Evolutionary conservation across 2,888 invertebrate species (phyloP).

Genomic region (Drosophila mercatorum): DNA sequence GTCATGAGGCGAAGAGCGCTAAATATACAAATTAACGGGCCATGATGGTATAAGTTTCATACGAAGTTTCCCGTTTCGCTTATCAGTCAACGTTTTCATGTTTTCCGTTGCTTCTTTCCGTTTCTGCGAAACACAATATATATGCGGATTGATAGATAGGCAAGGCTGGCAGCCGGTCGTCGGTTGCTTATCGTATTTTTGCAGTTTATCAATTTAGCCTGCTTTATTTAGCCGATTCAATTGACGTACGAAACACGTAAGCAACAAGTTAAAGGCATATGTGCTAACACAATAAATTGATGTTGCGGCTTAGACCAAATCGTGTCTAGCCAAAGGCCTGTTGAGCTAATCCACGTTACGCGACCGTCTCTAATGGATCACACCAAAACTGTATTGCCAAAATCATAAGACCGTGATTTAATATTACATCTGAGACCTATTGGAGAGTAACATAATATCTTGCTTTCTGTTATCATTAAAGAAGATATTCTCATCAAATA

Average conservation of each 20-base stretch:
- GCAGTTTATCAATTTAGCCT: conserved; percentile 67
- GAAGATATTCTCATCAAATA: neutral
- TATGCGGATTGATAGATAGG: conserved; percentile 18
- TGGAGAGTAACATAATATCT: neutral
- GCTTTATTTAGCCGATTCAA: conserved; percentile 54
- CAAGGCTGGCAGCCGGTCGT: neutral
- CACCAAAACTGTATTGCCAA: neutral
- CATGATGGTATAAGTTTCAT: conserved; percentile 2
- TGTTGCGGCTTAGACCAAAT: conserved; percentile 1
- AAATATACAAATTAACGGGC: conserved; percentile 38
- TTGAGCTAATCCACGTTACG: neutral
- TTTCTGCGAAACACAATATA: conserved; percentile 38
- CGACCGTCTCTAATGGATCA: neutral
- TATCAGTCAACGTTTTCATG: conserved; percentile 42
- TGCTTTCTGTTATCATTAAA: neutral
- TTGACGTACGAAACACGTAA: conserved; percentile 69
- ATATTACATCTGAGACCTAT: neutral
- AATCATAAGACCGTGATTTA: neutral
- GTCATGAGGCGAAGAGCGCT: conserved; percentile 45
- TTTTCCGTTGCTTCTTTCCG: conserved; percentile 42
- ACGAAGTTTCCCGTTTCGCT: conserved; percentile 31
- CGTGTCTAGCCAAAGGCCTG: neutral
- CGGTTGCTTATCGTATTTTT: conserved; percentile 60
- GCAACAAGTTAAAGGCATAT: conserved; percentile 26
- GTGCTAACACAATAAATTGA: conserved; percentile 32